Base-by-base conservation (phyloP, 2,113 vertebrate species). In the Anguilla japonica region DNA sequence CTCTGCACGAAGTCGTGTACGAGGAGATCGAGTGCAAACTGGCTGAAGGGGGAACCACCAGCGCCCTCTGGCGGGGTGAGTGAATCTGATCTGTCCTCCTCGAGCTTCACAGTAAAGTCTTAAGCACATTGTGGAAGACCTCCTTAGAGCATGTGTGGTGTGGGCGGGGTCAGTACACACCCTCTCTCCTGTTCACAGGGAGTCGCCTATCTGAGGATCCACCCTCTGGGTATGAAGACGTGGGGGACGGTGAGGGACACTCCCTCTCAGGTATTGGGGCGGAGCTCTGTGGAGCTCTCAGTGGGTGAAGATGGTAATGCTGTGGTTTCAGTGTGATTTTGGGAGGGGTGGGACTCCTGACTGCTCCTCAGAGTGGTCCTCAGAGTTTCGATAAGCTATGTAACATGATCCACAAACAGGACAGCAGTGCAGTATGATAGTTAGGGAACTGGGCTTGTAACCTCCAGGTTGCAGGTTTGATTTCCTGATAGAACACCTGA, bases 1-100 rank as follows among this genome's bases (percentile, higher is more conserved):
- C 83, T 84, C 67, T 50, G 67, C 41, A 84, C 6, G 83, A 84
- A 20, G 83, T 63, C 41, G 16, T 84, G 29, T 84, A 84, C 43
- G 83, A 84, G 63, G 63, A 75, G 63, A 11, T 75, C 41, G 60
- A 84, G 63, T 78, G 2, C 16, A 84, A 53, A 9, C 63, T 84
- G 67, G 14, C 83, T 63, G 0, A 1, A 1, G 60, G 14, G 34
- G 63, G 63, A n/a, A 71, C 83, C 40, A 75, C 46, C 83, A 84
- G 83, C 29, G 63, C 40, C 41, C 60, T 26, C 41, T 22, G 13
- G 3, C n/a, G 67, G 60, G 63, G 83, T 84, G 83, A 84, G 60
- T 60, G n/a, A 29, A 40, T 40, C 56, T 63, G 29, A 84, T 56
- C 39, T 39, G 39, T 67, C 56, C 56, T 67, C 53, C 63, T 22